Evolutionary conservation across 2,888 invertebrate genomes (phyloP), one percentile per base, ranked within the genome.

Genomic region (Acanthosepion lycidas): DNA sequence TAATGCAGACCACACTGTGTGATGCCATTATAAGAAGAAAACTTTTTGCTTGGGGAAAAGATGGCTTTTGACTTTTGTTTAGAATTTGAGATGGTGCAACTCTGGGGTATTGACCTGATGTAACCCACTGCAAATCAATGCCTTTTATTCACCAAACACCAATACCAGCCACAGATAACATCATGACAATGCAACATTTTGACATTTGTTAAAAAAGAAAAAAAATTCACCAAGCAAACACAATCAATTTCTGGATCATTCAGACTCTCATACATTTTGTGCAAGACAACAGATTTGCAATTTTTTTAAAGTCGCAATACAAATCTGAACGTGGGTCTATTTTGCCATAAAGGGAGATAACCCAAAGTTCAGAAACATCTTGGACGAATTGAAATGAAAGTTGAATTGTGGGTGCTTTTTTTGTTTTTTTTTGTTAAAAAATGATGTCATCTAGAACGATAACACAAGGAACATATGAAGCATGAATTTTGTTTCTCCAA

Each of bases 371-470:
- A 59, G 59, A 78, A 78, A 33, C n/a, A 78, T 33, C n/a, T 78
- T 78, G 78, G 78, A n/a, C 33, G n/a, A 78, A 78, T 78, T 78
- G n/a, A 33, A 78, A n/a, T 78, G 78, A 78, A 78, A 78, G n/a
- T n/a, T 78, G 28, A 78, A 78, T 78, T 78, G n/a, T 78, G 78
- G n/a, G n/a, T 78, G n/a, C 78, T 12, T n/a, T 78, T 78, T 59
- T 78, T 78, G n/a, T 78, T 42, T 42, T 42, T 42, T 42, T 42
- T 42, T 42, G 42, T 2, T 42, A 3, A 42, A 42, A 42, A 42
- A 78, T n/a, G 78, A 33, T 6, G 92, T 93, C 92, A 93, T 93
- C 92, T 93, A 93, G 92, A 93, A 93, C 92, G 92, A 93, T 93
- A 93, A 93, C 92, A 93, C 51, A 93, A 51, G n/a, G n/a, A 78